These are phyloP conservation scores for Lepilemur septentrionalis DNA, from an alignment of 2,797 vertebrate genomes.

Conservation along the genomic window DNA sequence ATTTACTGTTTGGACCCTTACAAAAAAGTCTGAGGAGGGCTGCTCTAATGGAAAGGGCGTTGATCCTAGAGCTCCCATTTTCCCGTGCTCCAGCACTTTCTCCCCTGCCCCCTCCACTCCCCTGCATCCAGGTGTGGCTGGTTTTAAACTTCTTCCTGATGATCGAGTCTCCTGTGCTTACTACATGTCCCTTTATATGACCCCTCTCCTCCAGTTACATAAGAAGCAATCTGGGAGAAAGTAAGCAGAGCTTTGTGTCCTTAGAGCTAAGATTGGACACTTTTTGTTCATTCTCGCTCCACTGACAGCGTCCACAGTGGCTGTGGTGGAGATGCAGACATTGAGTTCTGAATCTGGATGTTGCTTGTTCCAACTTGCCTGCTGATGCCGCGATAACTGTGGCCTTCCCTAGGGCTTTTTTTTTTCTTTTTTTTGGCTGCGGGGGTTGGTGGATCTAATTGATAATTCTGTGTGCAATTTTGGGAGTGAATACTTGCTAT, in stretches of 20 bases:
- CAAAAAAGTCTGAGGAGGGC: background rate
- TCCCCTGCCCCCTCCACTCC: background rate
- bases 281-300: background rate
- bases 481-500: background rate
- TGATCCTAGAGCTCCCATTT: background rate
- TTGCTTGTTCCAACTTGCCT: background rate
- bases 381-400: background rate
- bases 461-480: background rate
- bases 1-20: background rate
- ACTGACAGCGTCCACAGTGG: background rate
- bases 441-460: background rate
- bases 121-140: background rate
- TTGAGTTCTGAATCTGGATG: background rate
- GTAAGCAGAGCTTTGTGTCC: background rate
- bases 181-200: background rate
- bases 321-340: background rate
- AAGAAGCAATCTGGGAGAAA: background rate
- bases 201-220: fast-evolving
- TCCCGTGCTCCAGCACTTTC: background rate
- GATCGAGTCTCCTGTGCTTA: background rate
- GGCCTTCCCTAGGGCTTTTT: background rate
- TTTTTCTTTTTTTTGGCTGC: too few relatives aligned
- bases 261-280: background rate
- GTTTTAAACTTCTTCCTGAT: background rate
- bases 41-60: background rate